A percentile compares a stretch with the other conserved stretches of the same genome.
Conservation (phyloP, 1,140 invertebrate species). For the Neotoxoptera formosana region DNA sequence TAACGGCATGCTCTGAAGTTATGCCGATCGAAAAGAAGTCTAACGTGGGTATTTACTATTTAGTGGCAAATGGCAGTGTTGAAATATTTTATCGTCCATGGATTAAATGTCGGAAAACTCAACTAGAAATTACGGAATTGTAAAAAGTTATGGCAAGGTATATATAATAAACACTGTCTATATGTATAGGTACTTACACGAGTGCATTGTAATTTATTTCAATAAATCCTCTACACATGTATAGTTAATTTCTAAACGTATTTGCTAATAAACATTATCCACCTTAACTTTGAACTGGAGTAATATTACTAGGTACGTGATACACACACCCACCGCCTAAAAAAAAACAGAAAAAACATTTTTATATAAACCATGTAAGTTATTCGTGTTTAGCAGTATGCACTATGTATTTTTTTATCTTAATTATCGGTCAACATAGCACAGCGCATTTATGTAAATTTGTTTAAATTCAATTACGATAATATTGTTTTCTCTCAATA, state of each 20-base stretch:
- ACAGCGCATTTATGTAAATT: no score
- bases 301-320: slow-evolving; percentile 12
- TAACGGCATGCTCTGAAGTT: not conserved
- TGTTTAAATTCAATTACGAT: no score
- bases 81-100: not conserved
- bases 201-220: not conserved
- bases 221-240: not conserved
- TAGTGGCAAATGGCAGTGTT: not conserved
- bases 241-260: not conserved
- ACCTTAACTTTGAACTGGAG: not conserved
- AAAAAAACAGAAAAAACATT: not conserved
- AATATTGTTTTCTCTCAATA: no score
- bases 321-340: not conserved
- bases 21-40: not conserved
- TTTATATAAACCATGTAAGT: not conserved
- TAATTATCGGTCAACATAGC: no score
- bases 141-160: not conserved
- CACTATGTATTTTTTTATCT: no score
- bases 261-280: not conserved
- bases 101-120: no score
- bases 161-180: not conserved
- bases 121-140: not conserved
- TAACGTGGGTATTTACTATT: not conserved
- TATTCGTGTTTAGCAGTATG: no score
- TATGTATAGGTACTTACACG: not conserved